Conservation (phyloP, 2,888 invertebrate species). For the Drosophila subsilvestris region DNA sequence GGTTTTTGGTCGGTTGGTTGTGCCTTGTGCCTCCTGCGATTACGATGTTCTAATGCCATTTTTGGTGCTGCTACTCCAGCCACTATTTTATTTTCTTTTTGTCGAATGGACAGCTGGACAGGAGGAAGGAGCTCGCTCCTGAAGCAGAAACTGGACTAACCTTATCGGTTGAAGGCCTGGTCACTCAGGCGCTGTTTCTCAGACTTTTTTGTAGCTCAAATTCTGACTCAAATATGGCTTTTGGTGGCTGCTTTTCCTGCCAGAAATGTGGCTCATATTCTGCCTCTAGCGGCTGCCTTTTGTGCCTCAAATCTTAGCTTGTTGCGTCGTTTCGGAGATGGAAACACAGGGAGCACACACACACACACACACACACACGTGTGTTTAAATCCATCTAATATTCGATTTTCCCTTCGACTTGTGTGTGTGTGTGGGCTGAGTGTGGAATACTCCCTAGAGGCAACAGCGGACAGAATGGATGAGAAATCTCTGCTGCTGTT, state of each 20-base stretch:
- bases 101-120: constrained; percentile 53
- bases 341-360: constrained; percentile 4
- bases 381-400: not conserved
- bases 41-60: constrained; percentile 75
- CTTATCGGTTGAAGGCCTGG: constrained; percentile 57
- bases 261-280: not conserved
- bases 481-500: constrained; percentile 27
- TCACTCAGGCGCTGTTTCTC: constrained; percentile 14
- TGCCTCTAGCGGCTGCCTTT: no score
- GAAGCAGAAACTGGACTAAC: constrained; percentile 41
- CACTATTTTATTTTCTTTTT: constrained; percentile 12
- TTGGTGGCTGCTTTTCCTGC: not conserved
- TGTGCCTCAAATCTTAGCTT: constrained; percentile 1
- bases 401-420: constrained; percentile 13
- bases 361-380: not conserved
- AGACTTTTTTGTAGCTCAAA: not conserved
- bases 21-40: constrained; percentile 58
- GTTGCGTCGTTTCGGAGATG: constrained; percentile 11
- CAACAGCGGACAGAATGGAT: constrained; percentile 21
- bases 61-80: constrained; percentile 58
- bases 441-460: constrained; percentile 61
- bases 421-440: not conserved
- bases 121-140: constrained; percentile 27
- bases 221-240: constrained; percentile 9
- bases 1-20: constrained; percentile 21